Conservation (phyloP, 2,113 vertebrate species). For the Lophura nycthemera region DNA sequence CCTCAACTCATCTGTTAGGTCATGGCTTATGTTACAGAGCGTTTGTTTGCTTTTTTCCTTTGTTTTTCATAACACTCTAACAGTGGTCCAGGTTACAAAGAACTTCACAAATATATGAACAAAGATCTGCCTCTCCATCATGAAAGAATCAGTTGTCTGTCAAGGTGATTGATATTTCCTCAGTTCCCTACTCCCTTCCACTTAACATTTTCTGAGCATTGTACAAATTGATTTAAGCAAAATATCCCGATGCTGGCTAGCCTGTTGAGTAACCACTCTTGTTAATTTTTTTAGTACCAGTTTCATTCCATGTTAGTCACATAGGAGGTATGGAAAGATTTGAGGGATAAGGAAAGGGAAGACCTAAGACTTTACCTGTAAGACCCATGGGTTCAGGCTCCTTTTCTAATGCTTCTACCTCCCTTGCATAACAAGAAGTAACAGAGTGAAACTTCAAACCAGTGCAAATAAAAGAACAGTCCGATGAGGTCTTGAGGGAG, state of each 20-base stretch:
- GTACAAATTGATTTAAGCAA: neutral
- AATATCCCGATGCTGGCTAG: neutral
- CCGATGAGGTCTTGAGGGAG: neutral
- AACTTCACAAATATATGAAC: neutral
- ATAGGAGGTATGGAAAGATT: neutral
- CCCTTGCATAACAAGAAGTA: neutral
- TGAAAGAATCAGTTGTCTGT: neutral
- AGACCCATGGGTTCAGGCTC: neutral
- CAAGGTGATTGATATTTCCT: neutral
- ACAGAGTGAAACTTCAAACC: neutral
- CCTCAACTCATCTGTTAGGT: neutral
- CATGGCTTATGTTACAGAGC: fast-evolving
- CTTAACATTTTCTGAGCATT: neutral
- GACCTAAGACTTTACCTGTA: neutral
- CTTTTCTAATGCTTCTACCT: neutral
- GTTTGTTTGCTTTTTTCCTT: neutral
- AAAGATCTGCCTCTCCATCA: neutral
- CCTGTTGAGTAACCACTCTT: neutral
- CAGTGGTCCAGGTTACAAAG: neutral
- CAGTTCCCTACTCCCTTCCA: neutral
- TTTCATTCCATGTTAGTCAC: neutral
- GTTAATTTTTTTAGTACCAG: neutral
- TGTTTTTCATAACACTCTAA: neutral
- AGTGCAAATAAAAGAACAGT: neutral
- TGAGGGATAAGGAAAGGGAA: neutral